Evolutionary conservation across 2,797 vertebrate genomes (phyloP).

Genomic region (Psittacula echo): DNA sequence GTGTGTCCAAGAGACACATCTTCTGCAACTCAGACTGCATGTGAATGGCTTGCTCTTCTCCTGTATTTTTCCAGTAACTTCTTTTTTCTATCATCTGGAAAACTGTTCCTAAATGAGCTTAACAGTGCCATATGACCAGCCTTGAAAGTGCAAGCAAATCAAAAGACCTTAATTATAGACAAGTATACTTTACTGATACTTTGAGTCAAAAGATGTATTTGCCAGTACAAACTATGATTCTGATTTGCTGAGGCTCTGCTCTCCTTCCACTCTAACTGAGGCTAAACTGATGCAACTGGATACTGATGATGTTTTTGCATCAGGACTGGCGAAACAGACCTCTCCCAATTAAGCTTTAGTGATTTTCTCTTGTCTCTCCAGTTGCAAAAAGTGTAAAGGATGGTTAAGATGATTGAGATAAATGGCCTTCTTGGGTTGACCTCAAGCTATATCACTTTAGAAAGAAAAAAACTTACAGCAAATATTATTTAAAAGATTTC

Average conservation of each 20-base stretch:
- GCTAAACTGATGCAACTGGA: not conserved
- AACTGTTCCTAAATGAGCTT: not conserved
- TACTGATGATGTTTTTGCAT: not conserved
- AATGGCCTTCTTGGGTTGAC: not conserved
- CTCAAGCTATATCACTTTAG: not conserved
- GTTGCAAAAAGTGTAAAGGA: not conserved
- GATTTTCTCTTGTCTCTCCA: not conserved
- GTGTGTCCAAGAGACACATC: not conserved
- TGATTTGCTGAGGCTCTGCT: not conserved
- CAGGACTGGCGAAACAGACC: not conserved
- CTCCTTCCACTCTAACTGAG: not conserved
- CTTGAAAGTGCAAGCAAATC: not conserved
- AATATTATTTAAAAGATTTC: not conserved
- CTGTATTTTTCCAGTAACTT: not conserved
- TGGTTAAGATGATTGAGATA: not conserved
- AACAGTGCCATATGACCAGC: not conserved
- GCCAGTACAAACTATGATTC: not conserved
- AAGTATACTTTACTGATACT: not conserved
- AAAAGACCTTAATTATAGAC: not conserved
- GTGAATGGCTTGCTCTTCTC: not conserved
- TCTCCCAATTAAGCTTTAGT: not conserved
- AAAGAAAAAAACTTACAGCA: not conserved
- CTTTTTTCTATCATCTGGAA: not conserved
- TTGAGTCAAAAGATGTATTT: not conserved
- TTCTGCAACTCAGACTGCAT: not conserved